phyloP scores from a whole-genome alignment of 2,888 invertebrate genomes.

The Latrodectus hesperus region DNA sequence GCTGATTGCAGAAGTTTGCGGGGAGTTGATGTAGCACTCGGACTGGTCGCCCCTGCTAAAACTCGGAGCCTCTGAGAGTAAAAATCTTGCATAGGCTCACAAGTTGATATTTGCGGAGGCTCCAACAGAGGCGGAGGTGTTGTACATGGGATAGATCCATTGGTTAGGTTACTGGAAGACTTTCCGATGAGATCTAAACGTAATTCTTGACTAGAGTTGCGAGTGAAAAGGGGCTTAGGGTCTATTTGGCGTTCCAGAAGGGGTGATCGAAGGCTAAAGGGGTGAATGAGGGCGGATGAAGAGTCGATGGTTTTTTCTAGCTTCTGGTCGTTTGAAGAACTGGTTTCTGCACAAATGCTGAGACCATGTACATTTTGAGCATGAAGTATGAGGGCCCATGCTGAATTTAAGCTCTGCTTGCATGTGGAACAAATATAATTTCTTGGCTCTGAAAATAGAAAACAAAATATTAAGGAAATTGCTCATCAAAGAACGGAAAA shows the following conservation, averaged over 20 bases:
- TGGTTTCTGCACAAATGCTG: slow-evolving; percentile 87
- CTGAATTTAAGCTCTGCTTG: slow-evolving; percentile 90
- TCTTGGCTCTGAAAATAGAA: slow-evolving; percentile 83
- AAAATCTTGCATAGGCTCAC: slow-evolving; percentile 84
- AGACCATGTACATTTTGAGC: slow-evolving; percentile 95
- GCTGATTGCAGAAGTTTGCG: slow-evolving; percentile 79
- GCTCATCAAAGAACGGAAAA: too few relatives aligned
- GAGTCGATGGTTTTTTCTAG: slow-evolving; percentile 39
- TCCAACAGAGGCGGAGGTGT: slow-evolving; percentile 59
- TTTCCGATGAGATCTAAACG: slow-evolving; percentile 78
- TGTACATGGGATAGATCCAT: slow-evolving; percentile 27
- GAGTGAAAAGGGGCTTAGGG: slow-evolving; percentile 78
- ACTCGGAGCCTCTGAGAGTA: slow-evolving; percentile 99
- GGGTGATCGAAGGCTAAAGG: slow-evolving; percentile 82
- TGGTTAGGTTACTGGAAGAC: slow-evolving; percentile 49
- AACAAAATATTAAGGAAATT: neutral
- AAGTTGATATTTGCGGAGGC: slow-evolving; percentile 47
- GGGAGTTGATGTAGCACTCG: slow-evolving; percentile 75
- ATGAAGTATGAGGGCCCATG: slow-evolving; percentile 95
- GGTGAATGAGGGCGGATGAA: slow-evolving; percentile 65
- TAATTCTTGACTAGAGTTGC: slow-evolving; percentile 84
- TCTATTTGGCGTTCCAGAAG: slow-evolving; percentile 78
- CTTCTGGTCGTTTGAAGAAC: slow-evolving; percentile 51
- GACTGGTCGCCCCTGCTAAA: slow-evolving; percentile 84
- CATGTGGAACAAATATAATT: slow-evolving; percentile 96